Conservation (phyloP, 2,888 invertebrate genomes). For the Chymomyza amoena region DNA sequence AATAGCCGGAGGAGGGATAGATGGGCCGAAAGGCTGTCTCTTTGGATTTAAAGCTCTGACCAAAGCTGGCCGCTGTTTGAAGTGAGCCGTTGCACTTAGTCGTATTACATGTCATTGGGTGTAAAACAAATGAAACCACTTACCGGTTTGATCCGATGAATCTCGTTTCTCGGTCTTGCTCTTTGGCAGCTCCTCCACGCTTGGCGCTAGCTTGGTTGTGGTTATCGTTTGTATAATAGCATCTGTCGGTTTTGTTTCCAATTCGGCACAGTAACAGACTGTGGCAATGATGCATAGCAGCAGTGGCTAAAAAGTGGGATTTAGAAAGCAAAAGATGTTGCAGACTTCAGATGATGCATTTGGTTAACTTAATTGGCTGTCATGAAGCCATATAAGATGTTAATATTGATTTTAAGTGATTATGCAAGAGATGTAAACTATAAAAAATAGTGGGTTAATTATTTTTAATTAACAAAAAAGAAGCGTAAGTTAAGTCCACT, state of each 20-base stretch:
- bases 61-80: not conserved
- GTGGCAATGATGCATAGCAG: conserved; percentile 11
- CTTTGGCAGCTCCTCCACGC: conserved; percentile 49
- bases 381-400: no score
- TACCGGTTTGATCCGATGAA: conserved; percentile 65
- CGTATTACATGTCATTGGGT: not conserved
- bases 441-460: no score
- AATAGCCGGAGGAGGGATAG: conserved; percentile 38
- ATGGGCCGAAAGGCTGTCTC: conserved; percentile 67
- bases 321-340: not conserved
- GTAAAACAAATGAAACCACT: not conserved
- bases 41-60: conserved; percentile 30
- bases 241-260: conserved; percentile 31
- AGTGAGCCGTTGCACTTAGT: not conserved
- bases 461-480: no score
- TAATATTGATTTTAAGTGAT: no score
- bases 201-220: conserved; percentile 54
- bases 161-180: conserved; percentile 70
- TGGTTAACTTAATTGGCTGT: no score
- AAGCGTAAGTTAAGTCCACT: no score
- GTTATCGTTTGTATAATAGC: conserved; percentile 26
- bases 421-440: no score
- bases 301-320: not conserved
- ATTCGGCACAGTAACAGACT: conserved; percentile 28
- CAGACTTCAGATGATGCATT: no score